Evolutionary conservation across 2,888 invertebrate species (phyloP).

Genomic region (Thera obeliscata): DNA sequence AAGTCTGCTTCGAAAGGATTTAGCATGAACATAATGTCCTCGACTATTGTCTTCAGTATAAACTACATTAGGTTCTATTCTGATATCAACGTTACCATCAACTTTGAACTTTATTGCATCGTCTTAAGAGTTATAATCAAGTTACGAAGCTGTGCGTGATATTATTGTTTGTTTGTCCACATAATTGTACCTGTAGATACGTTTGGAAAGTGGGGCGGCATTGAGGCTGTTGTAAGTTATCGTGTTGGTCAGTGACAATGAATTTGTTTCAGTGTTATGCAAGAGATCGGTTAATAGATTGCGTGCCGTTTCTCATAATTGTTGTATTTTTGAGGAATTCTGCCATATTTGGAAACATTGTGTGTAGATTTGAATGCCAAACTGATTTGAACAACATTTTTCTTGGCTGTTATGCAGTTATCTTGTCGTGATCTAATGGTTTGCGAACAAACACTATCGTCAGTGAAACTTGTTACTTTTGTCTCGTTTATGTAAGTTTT

Average conservation of each 20-base stretch:
- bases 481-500: not conserved
- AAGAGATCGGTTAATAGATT: constrained; percentile 43
- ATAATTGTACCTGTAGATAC: constrained; percentile 66
- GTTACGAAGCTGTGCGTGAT: constrained; percentile 42
- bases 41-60: constrained; percentile 62
- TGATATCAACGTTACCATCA: constrained; percentile 26
- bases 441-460: not conserved
- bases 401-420: not conserved
- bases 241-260: constrained; percentile 78
- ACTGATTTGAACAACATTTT: not conserved
- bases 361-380: not conserved
- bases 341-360: not conserved
- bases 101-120: constrained; percentile 53
- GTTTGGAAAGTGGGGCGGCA: constrained; percentile 81
- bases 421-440: not conserved
- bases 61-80: constrained; percentile 37
- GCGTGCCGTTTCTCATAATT: constrained; percentile 33
- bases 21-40: constrained; percentile 55
- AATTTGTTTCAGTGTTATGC: constrained; percentile 74
- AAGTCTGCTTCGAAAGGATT: constrained; percentile 44
- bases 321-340: constrained; percentile 16
- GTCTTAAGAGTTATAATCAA: constrained; percentile 34
- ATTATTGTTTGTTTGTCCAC: constrained; percentile 76
- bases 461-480: not conserved
- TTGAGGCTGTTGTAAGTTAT: constrained; percentile 78